Evolutionary conservation across 2,113 vertebrate genomes (phyloP).

Genomic region (Phylloscopus trochilus): DNA sequence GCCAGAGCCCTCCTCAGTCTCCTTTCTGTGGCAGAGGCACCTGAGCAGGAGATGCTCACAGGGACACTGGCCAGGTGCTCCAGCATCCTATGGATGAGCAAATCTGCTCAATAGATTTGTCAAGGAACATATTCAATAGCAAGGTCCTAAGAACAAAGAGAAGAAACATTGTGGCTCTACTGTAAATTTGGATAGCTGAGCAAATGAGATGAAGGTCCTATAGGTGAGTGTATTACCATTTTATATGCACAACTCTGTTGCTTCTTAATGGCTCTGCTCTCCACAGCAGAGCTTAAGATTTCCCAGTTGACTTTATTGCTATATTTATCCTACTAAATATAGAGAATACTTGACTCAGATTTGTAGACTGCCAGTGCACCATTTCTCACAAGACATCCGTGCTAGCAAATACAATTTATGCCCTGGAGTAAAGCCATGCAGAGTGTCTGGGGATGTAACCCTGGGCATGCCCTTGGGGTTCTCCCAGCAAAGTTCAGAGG

Average conservation of each 20-base stretch:
- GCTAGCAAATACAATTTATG: background rate
- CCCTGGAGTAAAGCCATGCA: background rate
- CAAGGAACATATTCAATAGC: background rate
- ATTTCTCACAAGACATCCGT: background rate
- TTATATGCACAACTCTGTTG: background rate
- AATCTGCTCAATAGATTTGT: background rate
- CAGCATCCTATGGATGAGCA: background rate
- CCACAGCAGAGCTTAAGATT: background rate
- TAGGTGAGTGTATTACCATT: background rate
- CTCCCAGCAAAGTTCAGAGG: background rate
- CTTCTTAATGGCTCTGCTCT: slow-evolving; percentile 17
- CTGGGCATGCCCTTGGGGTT: background rate
- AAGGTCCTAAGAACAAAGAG: background rate
- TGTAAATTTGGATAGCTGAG: background rate
- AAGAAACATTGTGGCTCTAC: background rate
- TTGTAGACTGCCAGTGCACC: slow-evolving; percentile 16
- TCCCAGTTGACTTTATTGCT: slow-evolving; percentile 15
- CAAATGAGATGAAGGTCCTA: background rate
- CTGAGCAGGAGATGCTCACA: background rate
- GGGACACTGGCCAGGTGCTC: background rate
- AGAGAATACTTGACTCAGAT: slow-evolving; percentile 41
- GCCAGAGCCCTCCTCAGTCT: background rate
- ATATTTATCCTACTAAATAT: slow-evolving; percentile 37
- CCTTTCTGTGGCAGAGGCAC: background rate
- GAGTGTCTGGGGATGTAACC: background rate